Percentiles rank a stretch among this genome's conserved stretches.
Evolutionary conservation across 2,888 invertebrate genomes (phyloP).

Genomic region (Acheta domesticus): DNA sequence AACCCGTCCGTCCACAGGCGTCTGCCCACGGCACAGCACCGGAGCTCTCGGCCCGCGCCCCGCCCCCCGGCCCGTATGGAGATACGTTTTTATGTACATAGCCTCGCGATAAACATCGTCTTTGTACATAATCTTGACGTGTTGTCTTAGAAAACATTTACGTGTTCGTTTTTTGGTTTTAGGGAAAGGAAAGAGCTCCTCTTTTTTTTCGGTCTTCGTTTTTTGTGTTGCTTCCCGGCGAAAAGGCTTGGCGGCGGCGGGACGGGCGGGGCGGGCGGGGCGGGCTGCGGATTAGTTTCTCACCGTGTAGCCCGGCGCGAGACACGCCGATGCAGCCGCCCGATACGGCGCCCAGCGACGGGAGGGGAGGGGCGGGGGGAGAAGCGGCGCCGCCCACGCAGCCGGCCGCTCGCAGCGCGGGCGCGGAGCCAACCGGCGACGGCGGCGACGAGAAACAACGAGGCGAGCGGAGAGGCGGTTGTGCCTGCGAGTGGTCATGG

Average conservation of each 20-base stretch:
- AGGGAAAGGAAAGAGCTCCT: not conserved
- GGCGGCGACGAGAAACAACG: no score
- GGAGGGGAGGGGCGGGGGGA: not conserved
- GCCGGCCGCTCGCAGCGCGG: no score
- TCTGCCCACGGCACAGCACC: not conserved
- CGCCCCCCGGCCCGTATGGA: not conserved
- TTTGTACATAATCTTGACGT: slow-evolving; percentile 18
- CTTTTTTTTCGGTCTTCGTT: not conserved
- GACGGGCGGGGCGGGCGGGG: not conserved
- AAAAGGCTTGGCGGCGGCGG: not conserved
- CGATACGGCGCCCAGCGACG: not conserved
- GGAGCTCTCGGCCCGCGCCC: not conserved
- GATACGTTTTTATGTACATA: slow-evolving; percentile 3
- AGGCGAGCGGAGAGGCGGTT: no score
- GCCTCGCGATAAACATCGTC: not conserved
- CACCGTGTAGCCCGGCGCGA: not conserved
- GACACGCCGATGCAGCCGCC: not conserved
- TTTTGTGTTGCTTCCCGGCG: not conserved
- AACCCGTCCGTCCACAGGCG: no score
- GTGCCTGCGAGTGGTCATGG: no score
- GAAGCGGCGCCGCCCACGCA: no score
- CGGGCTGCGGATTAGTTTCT: not conserved
- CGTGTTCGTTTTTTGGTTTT: not conserved
- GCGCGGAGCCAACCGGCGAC: no score
- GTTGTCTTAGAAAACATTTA: not conserved